A percentile compares a stretch with the other conserved stretches of the same genome.
Conservation (phyloP, 2,797 vertebrate genomes). For the Lacerta viridis region DNA sequence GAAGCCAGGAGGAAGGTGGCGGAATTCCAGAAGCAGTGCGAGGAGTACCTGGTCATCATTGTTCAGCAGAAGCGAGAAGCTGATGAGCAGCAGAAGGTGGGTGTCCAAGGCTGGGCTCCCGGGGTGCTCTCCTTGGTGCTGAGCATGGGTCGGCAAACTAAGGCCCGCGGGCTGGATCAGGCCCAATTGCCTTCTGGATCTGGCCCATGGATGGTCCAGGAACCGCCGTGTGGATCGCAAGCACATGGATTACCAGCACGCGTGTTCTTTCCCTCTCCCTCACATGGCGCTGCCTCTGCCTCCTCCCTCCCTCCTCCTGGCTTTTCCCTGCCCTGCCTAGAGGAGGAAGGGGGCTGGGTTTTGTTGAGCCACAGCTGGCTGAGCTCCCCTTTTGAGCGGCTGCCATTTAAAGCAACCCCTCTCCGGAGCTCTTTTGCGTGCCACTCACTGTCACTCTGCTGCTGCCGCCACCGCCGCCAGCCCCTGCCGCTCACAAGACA, state of each 20-base stretch:
- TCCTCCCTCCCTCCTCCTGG: background rate
- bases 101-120: no score
- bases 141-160: background rate
- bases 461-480: no score
- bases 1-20: slow-evolving; percentile 89
- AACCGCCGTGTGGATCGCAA: no score
- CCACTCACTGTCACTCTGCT: no score
- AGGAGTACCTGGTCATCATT: slow-evolving; percentile 89
- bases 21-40: slow-evolving; percentile 89
- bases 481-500: no score
- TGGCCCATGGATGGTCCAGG: no score
- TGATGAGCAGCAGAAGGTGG: slow-evolving; percentile 88
- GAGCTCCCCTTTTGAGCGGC: no score
- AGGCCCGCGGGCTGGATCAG: background rate
- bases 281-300: accelerated
- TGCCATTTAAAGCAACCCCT: no score
- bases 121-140: background rate
- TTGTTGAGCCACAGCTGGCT: no score
- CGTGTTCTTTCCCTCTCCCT: background rate
- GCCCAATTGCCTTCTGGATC: background rate
- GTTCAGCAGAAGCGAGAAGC: slow-evolving; percentile 89
- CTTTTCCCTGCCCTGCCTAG: no score
- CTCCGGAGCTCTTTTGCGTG: accelerated
- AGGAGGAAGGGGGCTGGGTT: no score
- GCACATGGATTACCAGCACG: no score